A percentile compares a stretch with the other conserved stretches of the same genome.
Conservation (phyloP, 2,113 vertebrate species). For the Eulacestoma nigropectus region DNA sequence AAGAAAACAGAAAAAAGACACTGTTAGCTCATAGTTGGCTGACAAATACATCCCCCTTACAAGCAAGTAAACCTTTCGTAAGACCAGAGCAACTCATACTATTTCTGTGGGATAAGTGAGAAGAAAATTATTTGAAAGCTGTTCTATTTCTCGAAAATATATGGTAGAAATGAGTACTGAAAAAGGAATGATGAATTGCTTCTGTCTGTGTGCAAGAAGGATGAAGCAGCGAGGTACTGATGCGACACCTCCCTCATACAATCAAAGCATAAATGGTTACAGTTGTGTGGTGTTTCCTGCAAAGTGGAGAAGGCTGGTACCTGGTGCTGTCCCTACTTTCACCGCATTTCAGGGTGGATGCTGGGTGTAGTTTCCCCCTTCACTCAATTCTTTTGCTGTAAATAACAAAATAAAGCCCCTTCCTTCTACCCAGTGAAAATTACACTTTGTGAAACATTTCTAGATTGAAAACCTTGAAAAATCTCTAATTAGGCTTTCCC, state of each 20-base stretch:
- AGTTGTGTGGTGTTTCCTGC: not conserved
- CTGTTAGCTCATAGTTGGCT: not conserved
- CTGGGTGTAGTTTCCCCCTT: fast-evolving
- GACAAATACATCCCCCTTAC: not conserved
- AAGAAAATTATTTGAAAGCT: not conserved
- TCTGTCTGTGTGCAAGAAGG: not conserved
- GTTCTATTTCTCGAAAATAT: not conserved
- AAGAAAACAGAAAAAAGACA: not conserved
- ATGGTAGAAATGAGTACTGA: not conserved
- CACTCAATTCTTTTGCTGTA: not conserved
- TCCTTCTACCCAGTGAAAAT: not conserved
- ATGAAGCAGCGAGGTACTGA: too few relatives aligned
- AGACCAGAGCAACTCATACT: fast-evolving
- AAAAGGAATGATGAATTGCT: not conserved
- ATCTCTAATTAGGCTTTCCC: not conserved
- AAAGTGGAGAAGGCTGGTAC: fast-evolving
- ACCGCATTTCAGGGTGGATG: not conserved
- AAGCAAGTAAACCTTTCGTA: not conserved
- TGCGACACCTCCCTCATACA: too few relatives aligned
- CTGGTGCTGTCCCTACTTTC: too few relatives aligned
- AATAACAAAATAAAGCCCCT: not conserved
- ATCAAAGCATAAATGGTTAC: not conserved
- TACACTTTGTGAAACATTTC: not conserved
- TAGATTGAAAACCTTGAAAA: not conserved
- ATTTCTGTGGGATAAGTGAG: not conserved